phyloP scores from a whole-genome alignment of 2,113 vertebrate species.

The Hemicordylus capensis region DNA sequence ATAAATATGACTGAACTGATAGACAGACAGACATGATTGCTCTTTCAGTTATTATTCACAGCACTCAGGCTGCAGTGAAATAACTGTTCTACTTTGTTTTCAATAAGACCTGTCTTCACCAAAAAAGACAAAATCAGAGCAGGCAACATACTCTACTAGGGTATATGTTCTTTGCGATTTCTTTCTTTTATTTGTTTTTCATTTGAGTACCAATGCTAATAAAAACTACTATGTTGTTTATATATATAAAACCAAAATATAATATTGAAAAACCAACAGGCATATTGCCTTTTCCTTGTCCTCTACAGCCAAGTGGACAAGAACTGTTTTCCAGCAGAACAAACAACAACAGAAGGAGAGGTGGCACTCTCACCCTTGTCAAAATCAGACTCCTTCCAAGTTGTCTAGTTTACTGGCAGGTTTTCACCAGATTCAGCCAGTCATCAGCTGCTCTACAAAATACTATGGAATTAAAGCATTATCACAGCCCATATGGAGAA shows the following conservation, averaged over 20 bases:
- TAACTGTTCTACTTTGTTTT: not conserved
- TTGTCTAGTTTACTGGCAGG: not conserved
- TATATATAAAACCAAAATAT: not conserved
- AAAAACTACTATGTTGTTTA: not conserved
- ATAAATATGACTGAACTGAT: too few species aligned
- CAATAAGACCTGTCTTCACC: not conserved
- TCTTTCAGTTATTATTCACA: not conserved
- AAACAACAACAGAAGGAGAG: not conserved
- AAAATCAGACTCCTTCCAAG: not conserved
- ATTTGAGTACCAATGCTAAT: not conserved
- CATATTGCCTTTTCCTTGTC: not conserved
- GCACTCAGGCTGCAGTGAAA: not conserved
- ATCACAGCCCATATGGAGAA: constrained; percentile 3
- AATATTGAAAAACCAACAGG: not conserved
- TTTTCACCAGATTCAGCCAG: not conserved
- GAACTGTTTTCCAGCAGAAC: not conserved
- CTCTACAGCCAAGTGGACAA: not conserved
- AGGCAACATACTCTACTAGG: not conserved
- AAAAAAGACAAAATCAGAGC: not conserved
- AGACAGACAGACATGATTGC: not conserved
- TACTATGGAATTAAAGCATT: constrained; percentile 8
- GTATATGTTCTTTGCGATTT: not conserved
- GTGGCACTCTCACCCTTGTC: not conserved
- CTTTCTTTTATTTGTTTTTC: not conserved
- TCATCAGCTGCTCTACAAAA: not conserved